A percentile compares a stretch with the other conserved stretches of the same genome.
phyloP scores from a whole-genome alignment of 1,140 invertebrate genomes.

The Zaprionus gabonicus region DNA sequence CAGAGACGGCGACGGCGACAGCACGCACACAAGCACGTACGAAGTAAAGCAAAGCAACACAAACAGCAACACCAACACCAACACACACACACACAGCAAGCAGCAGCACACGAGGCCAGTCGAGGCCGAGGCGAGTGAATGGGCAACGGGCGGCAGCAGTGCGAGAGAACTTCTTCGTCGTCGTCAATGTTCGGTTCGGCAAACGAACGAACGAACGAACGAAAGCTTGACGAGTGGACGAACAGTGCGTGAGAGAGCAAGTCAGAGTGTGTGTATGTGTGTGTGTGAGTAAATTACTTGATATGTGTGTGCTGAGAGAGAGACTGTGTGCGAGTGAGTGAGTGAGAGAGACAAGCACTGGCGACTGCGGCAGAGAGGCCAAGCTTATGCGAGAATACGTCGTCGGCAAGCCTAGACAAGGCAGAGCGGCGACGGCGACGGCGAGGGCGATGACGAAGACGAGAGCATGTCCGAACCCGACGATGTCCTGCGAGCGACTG shows the following conservation, averaged over 20 bases:
- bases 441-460: constrained; percentile 30
- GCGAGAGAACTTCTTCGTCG: constrained; percentile 44
- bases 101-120: constrained; percentile 45
- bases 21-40: constrained; percentile 12
- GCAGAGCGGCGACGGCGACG: constrained; percentile 13
- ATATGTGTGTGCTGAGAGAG: neutral
- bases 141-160: constrained; percentile 35
- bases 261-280: neutral
- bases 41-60: constrained; percentile 38
- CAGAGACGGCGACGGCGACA: neutral
- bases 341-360: constrained; percentile 3
- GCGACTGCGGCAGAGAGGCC: constrained; percentile 14
- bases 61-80: constrained; percentile 22
- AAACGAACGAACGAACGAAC: constrained; percentile 34
- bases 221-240: constrained; percentile 51
- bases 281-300: constrained; percentile 9
- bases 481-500: constrained; percentile 84
- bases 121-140: constrained; percentile 35
- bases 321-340: constrained; percentile 16
- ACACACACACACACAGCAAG: constrained; percentile 17
- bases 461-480: constrained; percentile 73
- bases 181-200: constrained; percentile 21
- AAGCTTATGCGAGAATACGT: constrained; percentile 25
- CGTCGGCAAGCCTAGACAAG: constrained; percentile 18
- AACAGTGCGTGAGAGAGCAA: constrained; percentile 39